phyloP scores from a whole-genome alignment of 2,113 vertebrate genomes.

The Meleagris gallopavo region DNA sequence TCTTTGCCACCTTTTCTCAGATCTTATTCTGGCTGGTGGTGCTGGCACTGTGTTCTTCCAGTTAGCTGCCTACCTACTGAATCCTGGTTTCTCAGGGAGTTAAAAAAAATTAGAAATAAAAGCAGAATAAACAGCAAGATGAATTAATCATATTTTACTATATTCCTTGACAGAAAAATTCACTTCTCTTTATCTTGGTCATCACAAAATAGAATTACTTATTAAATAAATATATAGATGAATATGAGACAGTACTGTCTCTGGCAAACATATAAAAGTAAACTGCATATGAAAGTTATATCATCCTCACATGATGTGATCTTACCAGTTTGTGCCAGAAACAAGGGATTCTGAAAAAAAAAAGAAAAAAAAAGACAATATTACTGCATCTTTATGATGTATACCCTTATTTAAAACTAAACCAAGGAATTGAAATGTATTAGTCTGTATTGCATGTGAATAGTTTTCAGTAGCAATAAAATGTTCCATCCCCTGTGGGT shows the following conservation, averaged over 20 bases:
- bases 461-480: not conserved
- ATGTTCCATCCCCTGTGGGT: not conserved
- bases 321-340: not conserved
- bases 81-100: not conserved
- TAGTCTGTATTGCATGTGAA: not conserved
- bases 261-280: not conserved
- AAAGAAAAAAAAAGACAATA: not conserved
- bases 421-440: not conserved
- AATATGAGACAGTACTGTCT: not conserved
- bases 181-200: not conserved
- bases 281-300: not conserved
- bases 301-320: not conserved
- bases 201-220: not conserved
- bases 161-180: not conserved
- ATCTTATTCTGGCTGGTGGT: not conserved
- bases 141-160: not conserved
- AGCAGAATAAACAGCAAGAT: not conserved
- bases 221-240: not conserved
- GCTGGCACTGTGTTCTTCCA: not conserved
- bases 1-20: not conserved
- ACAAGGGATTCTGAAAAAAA: not conserved
- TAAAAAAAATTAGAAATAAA: not conserved
- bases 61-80: not conserved
- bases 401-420: not conserved
- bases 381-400: not conserved